Conservation (phyloP, 2,113 vertebrate species). For the Probosciger aterrimus region DNA sequence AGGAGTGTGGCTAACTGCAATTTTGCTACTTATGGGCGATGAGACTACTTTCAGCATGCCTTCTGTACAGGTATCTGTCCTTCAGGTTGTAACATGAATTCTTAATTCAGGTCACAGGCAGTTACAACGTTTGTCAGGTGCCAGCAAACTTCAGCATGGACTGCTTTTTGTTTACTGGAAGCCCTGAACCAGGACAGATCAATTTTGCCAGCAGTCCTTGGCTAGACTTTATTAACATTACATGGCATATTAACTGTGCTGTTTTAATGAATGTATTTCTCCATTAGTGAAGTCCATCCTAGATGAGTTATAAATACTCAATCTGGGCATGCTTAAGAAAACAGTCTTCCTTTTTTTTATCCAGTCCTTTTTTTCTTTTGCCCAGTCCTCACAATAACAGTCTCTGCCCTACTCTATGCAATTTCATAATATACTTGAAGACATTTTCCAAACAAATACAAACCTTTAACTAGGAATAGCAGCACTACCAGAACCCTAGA, state of each 20-base stretch:
- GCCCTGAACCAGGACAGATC: conserved; percentile 34
- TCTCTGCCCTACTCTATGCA: background rate
- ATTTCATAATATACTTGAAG: background rate
- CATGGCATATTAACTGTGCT: background rate
- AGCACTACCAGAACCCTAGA: background rate
- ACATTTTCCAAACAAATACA: background rate
- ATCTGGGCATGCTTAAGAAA: background rate
- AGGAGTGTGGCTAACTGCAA: background rate
- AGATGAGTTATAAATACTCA: conserved; percentile 35
- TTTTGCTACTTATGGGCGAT: background rate
- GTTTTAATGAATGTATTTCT: conserved; percentile 20
- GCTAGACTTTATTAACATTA: conserved; percentile 34
- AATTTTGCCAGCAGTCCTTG: conserved; percentile 50
- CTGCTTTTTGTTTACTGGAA: background rate
- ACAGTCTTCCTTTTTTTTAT: background rate
- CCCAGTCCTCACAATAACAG: background rate
- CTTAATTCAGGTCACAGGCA: background rate
- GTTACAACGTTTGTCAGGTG: background rate
- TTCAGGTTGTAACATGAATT: background rate
- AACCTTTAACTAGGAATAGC: background rate
- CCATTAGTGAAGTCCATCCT: conserved; percentile 58
- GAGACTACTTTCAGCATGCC: background rate
- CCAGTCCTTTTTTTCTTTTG: background rate
- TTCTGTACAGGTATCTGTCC: background rate
- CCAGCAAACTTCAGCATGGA: background rate